Evolutionary conservation across 2,797 vertebrate genomes (phyloP).

Genomic region (Helostoma temminkii): DNA sequence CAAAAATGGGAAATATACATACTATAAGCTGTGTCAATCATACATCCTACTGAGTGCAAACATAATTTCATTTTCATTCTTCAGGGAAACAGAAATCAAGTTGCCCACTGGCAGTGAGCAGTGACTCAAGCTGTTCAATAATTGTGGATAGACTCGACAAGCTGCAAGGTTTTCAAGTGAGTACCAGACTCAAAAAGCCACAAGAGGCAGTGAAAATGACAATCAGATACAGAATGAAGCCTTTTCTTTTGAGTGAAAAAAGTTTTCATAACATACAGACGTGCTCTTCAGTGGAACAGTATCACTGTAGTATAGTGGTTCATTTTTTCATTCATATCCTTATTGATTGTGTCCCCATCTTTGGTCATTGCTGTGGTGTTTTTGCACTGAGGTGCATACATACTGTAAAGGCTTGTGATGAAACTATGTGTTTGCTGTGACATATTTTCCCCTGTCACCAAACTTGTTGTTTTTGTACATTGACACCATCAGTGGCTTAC

Average conservation of each 20-base stretch:
- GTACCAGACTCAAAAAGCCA: constrained; percentile 28
- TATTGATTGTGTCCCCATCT: constrained; percentile 56
- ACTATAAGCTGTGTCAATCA: constrained; percentile 59
- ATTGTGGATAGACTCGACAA: constrained; percentile 26
- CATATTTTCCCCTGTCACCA: constrained; percentile 15
- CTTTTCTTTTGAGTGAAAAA: constrained; percentile 30
- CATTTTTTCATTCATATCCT: constrained; percentile 17
- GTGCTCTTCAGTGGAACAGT: constrained; percentile 59
- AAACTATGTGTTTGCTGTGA: constrained; percentile 16
- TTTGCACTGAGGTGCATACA: background rate
- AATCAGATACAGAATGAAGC: constrained; percentile 49
- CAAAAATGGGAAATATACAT: constrained; percentile 22
- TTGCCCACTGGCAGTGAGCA: constrained; percentile 65
- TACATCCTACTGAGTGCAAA: constrained; percentile 42
- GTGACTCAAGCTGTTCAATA: constrained; percentile 69
- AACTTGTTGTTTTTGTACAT: background rate
- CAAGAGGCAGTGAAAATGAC: constrained; percentile 50
- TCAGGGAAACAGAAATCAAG: constrained; percentile 66
- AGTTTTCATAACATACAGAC: constrained; percentile 34
- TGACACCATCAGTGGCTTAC: constrained; percentile 17
- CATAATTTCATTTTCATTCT: constrained; percentile 67
- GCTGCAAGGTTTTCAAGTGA: constrained; percentile 42
- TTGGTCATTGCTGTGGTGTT: constrained; percentile 36
- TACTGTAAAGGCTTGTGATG: background rate
- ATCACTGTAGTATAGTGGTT: constrained; percentile 12